These are phyloP conservation scores for Microchrysa polita DNA, from an alignment of 2,888 invertebrate species.

Conservation along the genomic window DNA sequence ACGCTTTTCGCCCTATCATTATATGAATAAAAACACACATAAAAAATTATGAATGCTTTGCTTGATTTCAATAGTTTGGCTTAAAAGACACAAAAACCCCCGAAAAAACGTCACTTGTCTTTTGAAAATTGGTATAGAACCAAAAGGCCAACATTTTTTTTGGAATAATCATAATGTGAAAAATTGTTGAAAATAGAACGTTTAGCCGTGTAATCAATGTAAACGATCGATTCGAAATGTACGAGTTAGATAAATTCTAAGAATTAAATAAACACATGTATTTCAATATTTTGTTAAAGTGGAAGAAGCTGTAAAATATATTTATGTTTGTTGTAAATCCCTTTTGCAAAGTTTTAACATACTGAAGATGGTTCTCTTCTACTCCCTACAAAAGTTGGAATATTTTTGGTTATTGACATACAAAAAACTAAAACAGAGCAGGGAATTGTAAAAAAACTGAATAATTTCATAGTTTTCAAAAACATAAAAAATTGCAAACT, in stretches of 20 bases:
- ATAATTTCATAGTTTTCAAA: background rate
- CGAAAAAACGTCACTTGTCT: background rate
- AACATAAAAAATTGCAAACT: background rate
- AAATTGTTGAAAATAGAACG: constrained; percentile 25
- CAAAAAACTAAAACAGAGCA: no score
- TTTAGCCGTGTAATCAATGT: background rate
- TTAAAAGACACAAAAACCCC: background rate
- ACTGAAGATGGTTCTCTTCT: no score
- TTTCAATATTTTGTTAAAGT: background rate
- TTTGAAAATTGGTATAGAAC: constrained; percentile 10
- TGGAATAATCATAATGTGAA: constrained; percentile 8
- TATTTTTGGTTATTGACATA: no score
- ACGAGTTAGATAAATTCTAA: background rate
- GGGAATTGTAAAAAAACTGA: no score
- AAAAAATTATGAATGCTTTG: no score
- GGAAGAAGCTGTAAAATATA: no score
- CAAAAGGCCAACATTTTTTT: constrained; percentile 33
- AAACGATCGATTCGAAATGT: background rate
- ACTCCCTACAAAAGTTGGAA: no score
- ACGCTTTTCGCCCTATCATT: no score
- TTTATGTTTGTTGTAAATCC: no score
- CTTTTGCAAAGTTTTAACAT: no score
- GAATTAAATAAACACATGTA: background rate
- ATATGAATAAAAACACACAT: no score
- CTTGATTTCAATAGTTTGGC: background rate